Conservation (phyloP, 2,113 vertebrate genomes). For the Anguilla japonica region DNA sequence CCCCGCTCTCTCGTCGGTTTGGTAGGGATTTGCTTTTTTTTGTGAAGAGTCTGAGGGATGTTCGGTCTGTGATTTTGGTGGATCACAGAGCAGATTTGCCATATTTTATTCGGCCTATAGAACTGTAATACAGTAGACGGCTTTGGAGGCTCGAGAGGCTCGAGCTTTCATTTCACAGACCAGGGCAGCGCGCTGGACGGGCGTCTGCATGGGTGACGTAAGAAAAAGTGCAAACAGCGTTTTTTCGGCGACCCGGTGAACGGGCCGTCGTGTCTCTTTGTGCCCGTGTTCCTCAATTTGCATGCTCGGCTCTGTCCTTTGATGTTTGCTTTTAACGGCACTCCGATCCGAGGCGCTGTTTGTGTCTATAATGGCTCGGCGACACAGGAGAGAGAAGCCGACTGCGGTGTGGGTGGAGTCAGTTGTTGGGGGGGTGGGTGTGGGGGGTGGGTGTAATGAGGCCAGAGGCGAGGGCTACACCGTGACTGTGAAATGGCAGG, state of each 20-base stretch:
- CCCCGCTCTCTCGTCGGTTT: too few species aligned
- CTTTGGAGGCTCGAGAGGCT: background rate
- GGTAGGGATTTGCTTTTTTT: too few species aligned
- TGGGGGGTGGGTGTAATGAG: slow-evolving; percentile 29
- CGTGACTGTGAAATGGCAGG: slow-evolving; percentile 35
- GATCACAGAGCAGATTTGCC: slow-evolving; percentile 3
- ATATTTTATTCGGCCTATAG: slow-evolving; percentile 11
- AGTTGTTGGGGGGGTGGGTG: slow-evolving; percentile 28
- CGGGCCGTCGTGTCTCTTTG: background rate
- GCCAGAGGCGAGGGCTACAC: slow-evolving; percentile 12
- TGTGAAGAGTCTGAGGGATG: background rate
- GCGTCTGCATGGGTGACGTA: background rate
- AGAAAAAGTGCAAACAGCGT: background rate
- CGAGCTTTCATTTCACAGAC: background rate
- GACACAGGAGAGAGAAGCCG: slow-evolving; percentile 31
- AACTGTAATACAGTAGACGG: too few species aligned
- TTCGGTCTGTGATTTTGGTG: background rate
- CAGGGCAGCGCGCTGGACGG: background rate
- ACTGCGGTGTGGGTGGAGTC: slow-evolving; percentile 36
- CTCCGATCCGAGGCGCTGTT: slow-evolving; percentile 43
- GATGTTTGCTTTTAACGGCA: slow-evolving; percentile 36
- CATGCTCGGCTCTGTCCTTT: background rate
- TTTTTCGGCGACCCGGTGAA: background rate
- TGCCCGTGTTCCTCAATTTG: background rate
- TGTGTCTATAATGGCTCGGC: slow-evolving; percentile 46